Base-by-base conservation (phyloP, 2,797 vertebrate genomes). In the Poliocrania exsul region DNA sequence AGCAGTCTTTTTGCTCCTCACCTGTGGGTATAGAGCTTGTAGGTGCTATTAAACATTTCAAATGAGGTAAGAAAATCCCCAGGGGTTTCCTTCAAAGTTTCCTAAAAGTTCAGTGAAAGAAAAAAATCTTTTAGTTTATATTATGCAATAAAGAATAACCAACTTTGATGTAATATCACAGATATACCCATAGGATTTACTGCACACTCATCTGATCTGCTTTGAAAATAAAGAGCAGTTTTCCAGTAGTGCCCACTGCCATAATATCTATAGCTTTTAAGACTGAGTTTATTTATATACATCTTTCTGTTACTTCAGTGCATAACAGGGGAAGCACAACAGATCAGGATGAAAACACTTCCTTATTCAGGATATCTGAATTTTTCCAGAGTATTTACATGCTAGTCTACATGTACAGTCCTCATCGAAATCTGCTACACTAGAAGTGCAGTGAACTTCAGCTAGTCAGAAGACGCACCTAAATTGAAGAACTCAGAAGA, bases 21-120 rank as follows among this genome's bases (percentile, higher is more conserved):
- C 99, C 99, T 99, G 97, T 99, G 99, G 40, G 99, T 99, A 97
- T 99, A 99, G 82, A 99, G 98, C 51, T 99, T 98, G 92, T 99
- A 99, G 31, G 98, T 99, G 74, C 97, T 97, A 97, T 99, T 99
- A 97, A 99, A 99, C 98, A 99, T 98, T 97, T 99, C 98, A 97
- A 99, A 98, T 33, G 96, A 98, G 92, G 99, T 98, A 85, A 99
- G 98, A 97, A 99, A 99, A 96, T 93, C 98, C 18, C 38, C 24
- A 64, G 99, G 99, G 67, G 99, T 98, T 92, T 98, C 98, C 92
- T 98, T 95, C 93, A 99, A 87, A 2, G 99, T 99, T 98, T 98
- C 99, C 99, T 99, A 98, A 95, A 98, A 98, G 89, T 95, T 61
- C 95, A 92, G 79, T 92, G 92, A 94, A 93, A 91, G 83, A 95